Base-by-base conservation (phyloP, 2,888 invertebrate species). In the Chrysolina americana region DNA sequence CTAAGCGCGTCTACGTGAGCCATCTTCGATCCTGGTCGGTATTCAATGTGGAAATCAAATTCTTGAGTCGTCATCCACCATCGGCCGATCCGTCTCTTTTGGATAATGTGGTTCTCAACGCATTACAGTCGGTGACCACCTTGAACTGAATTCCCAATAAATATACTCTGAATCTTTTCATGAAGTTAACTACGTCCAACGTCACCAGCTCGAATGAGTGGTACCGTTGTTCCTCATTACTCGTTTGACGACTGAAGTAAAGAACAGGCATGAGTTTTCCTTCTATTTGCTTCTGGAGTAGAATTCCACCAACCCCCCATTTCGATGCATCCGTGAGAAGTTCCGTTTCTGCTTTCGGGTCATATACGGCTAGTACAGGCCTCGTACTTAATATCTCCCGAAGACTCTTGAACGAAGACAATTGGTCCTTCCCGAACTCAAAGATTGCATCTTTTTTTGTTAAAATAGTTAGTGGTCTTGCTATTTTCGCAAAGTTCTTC, bases 41-140 rank as follows among this genome's bases (percentile, higher is more conserved):
- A 76, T 44, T 71, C 69, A 41, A 80, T 71, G 0, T 76, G 44
- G 73, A 79, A 79, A 9, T 50, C 72, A 66, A 79, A 78, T 47
- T 83, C 81, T 65, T 81, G 81, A 9, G 81, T 53, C 13, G 80
- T 79, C 1, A 82, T 64, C 83, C 83, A 83, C 83, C 85, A 84
- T 28, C 84, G 68, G 0, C 81, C 81, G 0, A 84, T 81, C 1
- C 84, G 69, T 86, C 82, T 17, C 81, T 80, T 62, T 86, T 84
- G 0, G 59, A 65, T 36, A 81, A 75, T 0, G 85, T 82, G 0
- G 79, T 63, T 48, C 82, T 82, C 5, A 85, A 50, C 0, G 85
- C 80, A 36, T 82, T 82, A 59, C 85, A 86, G 66, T 87, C 87
- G 0, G 83, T 85, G 1, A 81, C 71, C 2, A 85, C 76, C 9